Percentiles rank a stretch among this genome's conserved stretches.
These are phyloP conservation scores for Acanthosepion pharaonis DNA, from an alignment of 2,888 invertebrate species.

Conservation along the genomic window DNA sequence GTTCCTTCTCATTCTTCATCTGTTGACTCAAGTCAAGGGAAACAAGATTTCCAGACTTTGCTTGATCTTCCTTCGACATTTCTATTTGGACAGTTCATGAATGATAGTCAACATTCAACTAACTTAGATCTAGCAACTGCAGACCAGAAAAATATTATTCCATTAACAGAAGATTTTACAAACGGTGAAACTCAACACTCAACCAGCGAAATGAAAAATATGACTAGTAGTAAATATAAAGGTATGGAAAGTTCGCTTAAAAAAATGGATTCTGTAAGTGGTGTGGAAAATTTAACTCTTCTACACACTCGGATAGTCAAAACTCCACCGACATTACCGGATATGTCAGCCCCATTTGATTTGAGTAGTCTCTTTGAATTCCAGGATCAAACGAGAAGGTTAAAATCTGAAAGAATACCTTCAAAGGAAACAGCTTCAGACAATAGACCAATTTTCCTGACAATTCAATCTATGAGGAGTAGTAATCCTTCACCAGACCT, in stretches of 20 bases:
- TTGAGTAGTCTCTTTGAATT: background rate
- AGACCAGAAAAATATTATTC: background rate
- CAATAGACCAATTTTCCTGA: background rate
- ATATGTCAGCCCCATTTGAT: background rate
- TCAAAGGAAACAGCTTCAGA: background rate
- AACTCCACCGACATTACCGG: background rate
- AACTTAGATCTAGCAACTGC: background rate
- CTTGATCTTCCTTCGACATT: conserved; percentile 44
- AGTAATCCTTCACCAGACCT: background rate
- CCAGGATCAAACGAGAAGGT: background rate
- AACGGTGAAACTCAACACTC: background rate
- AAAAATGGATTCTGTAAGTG: no score
- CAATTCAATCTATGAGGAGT: background rate
- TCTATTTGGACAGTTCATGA: conserved; percentile 38
- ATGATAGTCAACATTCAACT: background rate
- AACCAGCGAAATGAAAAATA: background rate
- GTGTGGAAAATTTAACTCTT: background rate
- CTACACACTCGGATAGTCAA: background rate
- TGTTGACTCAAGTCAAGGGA: background rate
- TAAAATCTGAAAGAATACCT: background rate
- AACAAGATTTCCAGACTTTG: background rate
- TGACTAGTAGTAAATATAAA: background rate
- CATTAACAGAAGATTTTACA: background rate
- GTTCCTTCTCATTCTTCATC: background rate
- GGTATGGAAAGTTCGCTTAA: background rate